These are phyloP conservation scores for Lissocephala sabroskyi DNA, from an alignment of 2,888 invertebrate genomes.

Conservation along the genomic window DNA sequence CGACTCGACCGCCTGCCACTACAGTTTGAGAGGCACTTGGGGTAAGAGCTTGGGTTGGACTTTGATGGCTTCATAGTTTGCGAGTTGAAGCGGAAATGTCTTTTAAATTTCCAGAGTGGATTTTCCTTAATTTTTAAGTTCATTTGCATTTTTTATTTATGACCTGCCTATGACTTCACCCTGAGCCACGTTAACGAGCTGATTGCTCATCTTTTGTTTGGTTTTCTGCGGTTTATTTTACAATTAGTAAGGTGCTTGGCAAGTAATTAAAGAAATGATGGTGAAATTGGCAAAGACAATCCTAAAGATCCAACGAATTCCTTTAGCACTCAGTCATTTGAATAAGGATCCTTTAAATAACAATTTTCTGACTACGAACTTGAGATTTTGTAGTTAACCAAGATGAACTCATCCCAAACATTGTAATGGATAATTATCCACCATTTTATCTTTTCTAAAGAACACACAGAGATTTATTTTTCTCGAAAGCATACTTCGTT, in stretches of 20 bases:
- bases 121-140: constrained; percentile 7
- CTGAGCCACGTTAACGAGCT: constrained; percentile 27
- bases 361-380: no score
- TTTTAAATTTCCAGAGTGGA: constrained; percentile 4
- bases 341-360: constrained; percentile 24
- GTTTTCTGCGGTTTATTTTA: constrained; percentile 12
- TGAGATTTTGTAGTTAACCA: no score
- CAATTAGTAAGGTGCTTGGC: constrained; percentile 32
- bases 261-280: constrained; percentile 20
- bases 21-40: constrained; percentile 23
- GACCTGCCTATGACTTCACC: no score
- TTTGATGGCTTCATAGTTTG: constrained; percentile 2
- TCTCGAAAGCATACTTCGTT: no score
- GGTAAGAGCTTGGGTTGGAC: neutral
- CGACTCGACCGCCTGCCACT: constrained; percentile 16
- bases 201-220: constrained; percentile 25
- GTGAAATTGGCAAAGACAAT: constrained; percentile 18
- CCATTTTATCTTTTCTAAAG: no score
- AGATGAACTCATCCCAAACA: constrained; percentile 26
- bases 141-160: constrained; percentile 28
- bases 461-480: no score
- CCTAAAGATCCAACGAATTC: no score
- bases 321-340: constrained; percentile 13
- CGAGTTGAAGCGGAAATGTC: constrained; percentile 26
- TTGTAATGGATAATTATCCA: constrained; percentile 41